phyloP scores from a whole-genome alignment of 2,888 invertebrate genomes.

The Apodemia hepburni region DNA sequence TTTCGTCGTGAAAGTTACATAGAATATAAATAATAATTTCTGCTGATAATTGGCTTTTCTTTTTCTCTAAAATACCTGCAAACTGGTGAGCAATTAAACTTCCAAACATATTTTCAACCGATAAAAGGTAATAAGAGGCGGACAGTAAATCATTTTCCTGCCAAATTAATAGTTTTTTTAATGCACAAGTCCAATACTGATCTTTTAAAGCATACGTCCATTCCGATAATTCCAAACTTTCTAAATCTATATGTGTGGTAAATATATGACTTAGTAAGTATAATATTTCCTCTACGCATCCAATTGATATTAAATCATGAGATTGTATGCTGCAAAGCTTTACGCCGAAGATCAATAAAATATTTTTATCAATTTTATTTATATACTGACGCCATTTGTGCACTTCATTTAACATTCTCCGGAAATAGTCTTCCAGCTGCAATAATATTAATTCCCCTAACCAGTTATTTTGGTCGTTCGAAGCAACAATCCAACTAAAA shows the following conservation, averaged over 20 bases:
- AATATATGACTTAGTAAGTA: constrained; percentile 10
- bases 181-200: constrained; percentile 17
- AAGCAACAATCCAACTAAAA: constrained; percentile 17
- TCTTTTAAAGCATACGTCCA: constrained; percentile 20
- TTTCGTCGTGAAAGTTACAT: constrained; percentile 17
- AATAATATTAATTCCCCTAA: constrained; percentile 17
- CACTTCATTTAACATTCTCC: constrained; percentile 10
- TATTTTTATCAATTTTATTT: constrained; percentile 3
- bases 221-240: constrained; percentile 17
- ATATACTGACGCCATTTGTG: constrained; percentile 6
- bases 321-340: constrained; percentile 6
- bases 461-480: constrained; percentile 14
- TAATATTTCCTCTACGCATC: constrained; percentile 16
- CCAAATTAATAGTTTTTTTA: constrained; percentile 13
- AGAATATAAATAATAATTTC: constrained; percentile 8
- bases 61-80: constrained; percentile 15
- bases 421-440: constrained; percentile 17
- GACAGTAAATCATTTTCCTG: constrained; percentile 2
- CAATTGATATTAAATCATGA: constrained; percentile 2
- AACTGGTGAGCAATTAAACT: constrained; percentile 12
- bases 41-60: background rate
- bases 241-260: constrained; percentile 4
- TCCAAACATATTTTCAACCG: constrained; percentile 20
- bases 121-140: constrained; percentile 14
- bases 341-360: constrained; percentile 17